Percentiles rank a stretch among this genome's conserved stretches.
These are phyloP conservation scores for Emydoidea blandingii DNA, from an alignment of 2,797 vertebrate species.

Conservation along the genomic window DNA sequence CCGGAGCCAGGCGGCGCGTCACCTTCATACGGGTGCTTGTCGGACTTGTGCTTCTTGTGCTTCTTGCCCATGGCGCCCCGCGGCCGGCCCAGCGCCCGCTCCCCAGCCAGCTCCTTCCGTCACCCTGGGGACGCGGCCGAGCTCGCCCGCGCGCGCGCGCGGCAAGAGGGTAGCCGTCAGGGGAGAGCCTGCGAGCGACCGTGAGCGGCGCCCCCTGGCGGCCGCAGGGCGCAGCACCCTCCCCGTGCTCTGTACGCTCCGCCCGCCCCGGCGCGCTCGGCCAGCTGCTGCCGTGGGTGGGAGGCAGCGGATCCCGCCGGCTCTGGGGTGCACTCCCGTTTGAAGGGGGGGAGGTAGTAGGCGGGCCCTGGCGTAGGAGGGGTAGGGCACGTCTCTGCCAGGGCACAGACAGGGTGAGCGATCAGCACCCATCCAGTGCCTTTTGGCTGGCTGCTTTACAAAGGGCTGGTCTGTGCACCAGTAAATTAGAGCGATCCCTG, in stretches of 20 bases:
- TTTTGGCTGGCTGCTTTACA: no score
- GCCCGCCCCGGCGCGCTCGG: no score
- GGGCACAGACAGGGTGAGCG: no score
- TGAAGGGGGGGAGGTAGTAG: no score
- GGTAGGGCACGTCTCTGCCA: no score
- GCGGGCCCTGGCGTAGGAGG: no score
- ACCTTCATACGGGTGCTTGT: constrained; percentile 93
- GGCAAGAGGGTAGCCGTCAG: not conserved
- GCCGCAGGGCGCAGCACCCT: constrained; percentile 36
- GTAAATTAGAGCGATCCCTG: no score
- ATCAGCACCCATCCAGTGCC: no score
- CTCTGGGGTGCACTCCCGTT: no score
- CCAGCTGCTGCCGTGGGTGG: no score
- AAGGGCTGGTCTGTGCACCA: no score
- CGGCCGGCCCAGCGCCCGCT: constrained; percentile 36
- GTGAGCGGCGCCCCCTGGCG: constrained; percentile 64
- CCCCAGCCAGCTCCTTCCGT: constrained; percentile 18
- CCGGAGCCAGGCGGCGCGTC: constrained; percentile 37
- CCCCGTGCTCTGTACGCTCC: not conserved
- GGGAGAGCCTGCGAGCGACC: not conserved
- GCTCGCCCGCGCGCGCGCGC: constrained; percentile 17
- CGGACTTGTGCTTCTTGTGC: constrained; percentile 96
- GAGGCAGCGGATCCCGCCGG: no score
- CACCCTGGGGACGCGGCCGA: constrained; percentile 26
- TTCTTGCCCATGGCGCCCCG: constrained; percentile 93